phyloP scores from a whole-genome alignment of 2,113 vertebrate species.

The Parotia lawesii region DNA sequence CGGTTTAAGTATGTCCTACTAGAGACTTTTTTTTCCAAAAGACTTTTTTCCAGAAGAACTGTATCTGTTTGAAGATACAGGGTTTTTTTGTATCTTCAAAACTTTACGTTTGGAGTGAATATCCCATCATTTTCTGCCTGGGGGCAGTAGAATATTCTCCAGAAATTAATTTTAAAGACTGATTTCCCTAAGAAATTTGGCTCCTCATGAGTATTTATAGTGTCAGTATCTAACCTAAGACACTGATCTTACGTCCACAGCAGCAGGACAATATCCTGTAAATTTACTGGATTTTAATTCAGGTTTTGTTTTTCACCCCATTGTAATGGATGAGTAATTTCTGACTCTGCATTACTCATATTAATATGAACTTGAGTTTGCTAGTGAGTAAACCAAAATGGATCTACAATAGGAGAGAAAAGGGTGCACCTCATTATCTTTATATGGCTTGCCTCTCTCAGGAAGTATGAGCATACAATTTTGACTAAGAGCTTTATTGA shows the following conservation, averaged over 20 bases:
- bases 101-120: neutral
- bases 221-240: neutral
- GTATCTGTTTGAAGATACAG: too few species aligned
- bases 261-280: neutral
- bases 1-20: neutral
- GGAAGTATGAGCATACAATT: neutral
- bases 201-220: neutral
- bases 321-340: neutral
- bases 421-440: neutral
- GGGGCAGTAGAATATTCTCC: accelerated
- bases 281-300: neutral
- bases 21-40: neutral
- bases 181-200: neutral
- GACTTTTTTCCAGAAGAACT: neutral
- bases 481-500: neutral
- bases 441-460: neutral
- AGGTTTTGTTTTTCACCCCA: accelerated
- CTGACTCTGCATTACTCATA: neutral
- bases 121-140: neutral
- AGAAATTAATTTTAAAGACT: neutral
- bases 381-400: neutral
- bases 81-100: neutral
- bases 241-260: neutral
- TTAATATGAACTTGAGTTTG: neutral
- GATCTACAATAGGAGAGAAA: neutral